Evolutionary conservation across 1,140 invertebrate species (phyloP).

Genomic region (Macrobrachium rosenbergii): DNA sequence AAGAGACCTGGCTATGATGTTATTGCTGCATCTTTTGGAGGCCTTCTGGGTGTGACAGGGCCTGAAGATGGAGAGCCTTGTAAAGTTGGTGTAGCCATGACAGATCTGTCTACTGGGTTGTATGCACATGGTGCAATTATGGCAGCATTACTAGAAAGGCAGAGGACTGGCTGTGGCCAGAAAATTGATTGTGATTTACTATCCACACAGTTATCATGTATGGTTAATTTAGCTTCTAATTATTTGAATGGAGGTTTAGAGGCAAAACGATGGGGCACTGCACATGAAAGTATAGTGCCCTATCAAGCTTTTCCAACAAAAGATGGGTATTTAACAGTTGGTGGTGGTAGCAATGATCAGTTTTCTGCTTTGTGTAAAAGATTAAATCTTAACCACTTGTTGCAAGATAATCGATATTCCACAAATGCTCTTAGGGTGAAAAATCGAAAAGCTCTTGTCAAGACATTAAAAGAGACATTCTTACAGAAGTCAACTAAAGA

Average conservation of each 20-base stretch:
- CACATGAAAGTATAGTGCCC: conserved; percentile 94
- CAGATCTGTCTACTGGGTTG: conserved; percentile 92
- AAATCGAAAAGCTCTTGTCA: conserved; percentile 81
- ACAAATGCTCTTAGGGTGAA: conserved; percentile 83
- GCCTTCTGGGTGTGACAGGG: conserved; percentile 91
- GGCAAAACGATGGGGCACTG: conserved; percentile 86
- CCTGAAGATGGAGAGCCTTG: conserved; percentile 85
- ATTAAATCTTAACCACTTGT: conserved; percentile 77
- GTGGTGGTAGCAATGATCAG: conserved; percentile 77
- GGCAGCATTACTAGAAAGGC: conserved; percentile 86
- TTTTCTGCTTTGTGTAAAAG: conserved; percentile 75
- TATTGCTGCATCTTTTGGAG: conserved; percentile 92
- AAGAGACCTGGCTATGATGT: conserved; percentile 94
- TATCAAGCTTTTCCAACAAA: conserved; percentile 89
- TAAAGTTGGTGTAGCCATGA: conserved; percentile 93
- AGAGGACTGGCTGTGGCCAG: conserved; percentile 85
- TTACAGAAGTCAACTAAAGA: conserved; percentile 79
- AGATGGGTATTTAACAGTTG: conserved; percentile 84
- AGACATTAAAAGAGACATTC: conserved; percentile 78
- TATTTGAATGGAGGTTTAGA: conserved; percentile 87
- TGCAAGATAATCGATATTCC: conserved; percentile 77
- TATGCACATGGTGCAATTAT: conserved; percentile 97
- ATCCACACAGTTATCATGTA: conserved; percentile 88
- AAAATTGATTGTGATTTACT: conserved; percentile 95
- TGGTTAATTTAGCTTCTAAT: conserved; percentile 92